Base-by-base conservation (phyloP, 2,888 invertebrate genomes). In the Ametastegia equiseti region DNA sequence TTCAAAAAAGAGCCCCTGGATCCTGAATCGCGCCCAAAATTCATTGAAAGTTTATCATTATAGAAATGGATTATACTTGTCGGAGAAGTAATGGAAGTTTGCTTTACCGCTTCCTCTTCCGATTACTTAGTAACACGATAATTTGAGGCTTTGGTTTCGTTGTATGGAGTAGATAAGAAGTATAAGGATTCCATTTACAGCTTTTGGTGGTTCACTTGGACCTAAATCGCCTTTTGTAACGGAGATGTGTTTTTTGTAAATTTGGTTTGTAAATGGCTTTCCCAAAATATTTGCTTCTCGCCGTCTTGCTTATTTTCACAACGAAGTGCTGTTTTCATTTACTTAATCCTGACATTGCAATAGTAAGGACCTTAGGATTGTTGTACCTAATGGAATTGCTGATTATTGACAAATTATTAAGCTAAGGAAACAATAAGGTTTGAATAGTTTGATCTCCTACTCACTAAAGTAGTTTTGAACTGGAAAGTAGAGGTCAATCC, bases 321-420 rank as follows among this genome's bases (percentile, higher is more conserved):
- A 19, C 19, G 39, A 39, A 67, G 65, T 67, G 65, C 39, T 67
- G 65, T 67, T 67, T 67, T 19, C 39, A 39, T 67, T 19, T 23
- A 39, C 23, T 67, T 3, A 19, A 67, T 33, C 9, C 3, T 19
- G 19, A 19, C 36, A 39, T 39, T 67, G 4, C 60, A 27, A 2
- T 27, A 30, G 15, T 13, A 30, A 5, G 30, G 30, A 30, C 4
- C 4, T 5, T 15, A 30, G n/a, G n/a, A 1, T 30, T 60, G 15
- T 15, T 39, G 39, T 39, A n/a, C n/a, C n/a, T n/a, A 15, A 39
- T 11, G 19, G 19, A 19, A 67, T 67, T 19, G 65, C 36, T 19
- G 39, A 67, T 60, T 0, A 30, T 60, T 60, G 13, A 13, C 1
- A 15, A 30, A 60, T 30, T 13, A 60, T 30, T 15, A 0, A 30